Percentiles rank a stretch among this genome's conserved stretches.
These are phyloP conservation scores for Chamaetylas fuelleborni DNA, from an alignment of 2,113 vertebrate species.

Conservation along the genomic window DNA sequence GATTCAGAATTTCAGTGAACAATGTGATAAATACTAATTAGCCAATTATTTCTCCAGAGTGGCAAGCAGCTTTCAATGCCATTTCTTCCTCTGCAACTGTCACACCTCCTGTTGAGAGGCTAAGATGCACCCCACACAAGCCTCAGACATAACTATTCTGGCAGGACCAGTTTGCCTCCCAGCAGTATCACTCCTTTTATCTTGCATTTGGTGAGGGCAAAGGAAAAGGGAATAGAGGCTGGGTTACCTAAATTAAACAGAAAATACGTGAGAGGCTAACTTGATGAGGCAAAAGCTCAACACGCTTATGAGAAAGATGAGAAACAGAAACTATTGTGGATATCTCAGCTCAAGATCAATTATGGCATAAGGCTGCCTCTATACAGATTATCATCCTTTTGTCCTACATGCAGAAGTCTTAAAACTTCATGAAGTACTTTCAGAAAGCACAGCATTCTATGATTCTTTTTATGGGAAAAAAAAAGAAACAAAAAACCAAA, in stretches of 20 bases:
- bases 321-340: not conserved
- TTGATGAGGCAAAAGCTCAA: not conserved
- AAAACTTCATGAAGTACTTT: not conserved
- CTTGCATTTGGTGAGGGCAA: not conserved
- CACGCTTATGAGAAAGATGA: not conserved
- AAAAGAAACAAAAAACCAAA: not conserved
- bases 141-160: not conserved
- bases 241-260: not conserved
- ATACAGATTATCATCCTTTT: not conserved
- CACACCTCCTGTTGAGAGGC: conserved; percentile 19
- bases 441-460: not conserved
- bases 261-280: not conserved
- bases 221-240: not conserved
- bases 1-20: conserved; percentile 39
- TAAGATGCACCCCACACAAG: not conserved
- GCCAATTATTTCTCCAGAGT: conserved; percentile 30
- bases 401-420: not conserved
- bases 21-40: conserved; percentile 57
- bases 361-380: not conserved
- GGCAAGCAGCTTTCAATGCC: not conserved
- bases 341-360: not conserved
- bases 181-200: not conserved
- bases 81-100: conserved; percentile 34
- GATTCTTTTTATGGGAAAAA: not conserved
- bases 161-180: not conserved